These are phyloP conservation scores for Mnemiopsis leidyi DNA, from an alignment of 37 sponge, comb jelly and placozoan species.

Conservation along the genomic window DNA sequence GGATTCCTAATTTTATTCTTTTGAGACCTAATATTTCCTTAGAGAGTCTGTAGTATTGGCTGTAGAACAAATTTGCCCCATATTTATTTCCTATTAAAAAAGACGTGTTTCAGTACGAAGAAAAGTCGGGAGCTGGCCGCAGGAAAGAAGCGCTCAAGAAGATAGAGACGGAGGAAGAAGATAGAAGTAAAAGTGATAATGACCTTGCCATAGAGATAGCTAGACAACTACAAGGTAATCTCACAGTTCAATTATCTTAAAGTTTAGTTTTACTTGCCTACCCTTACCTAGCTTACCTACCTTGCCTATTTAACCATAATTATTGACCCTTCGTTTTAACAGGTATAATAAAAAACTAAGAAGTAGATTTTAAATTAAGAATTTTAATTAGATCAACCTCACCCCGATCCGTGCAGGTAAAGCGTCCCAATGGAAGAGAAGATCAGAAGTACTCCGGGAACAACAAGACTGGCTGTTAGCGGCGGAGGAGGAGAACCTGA, in stretches of 20 bases:
- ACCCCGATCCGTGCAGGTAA: neutral
- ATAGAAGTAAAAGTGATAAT: neutral
- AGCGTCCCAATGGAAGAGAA: constrained; percentile 38
- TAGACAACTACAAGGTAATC: constrained; percentile 33
- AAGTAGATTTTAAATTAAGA: too few relatives aligned
- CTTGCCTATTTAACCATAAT: too few relatives aligned
- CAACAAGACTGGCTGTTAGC: neutral
- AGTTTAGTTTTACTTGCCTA: too few relatives aligned
- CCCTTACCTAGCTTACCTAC: too few relatives aligned
- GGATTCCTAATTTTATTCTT: too few relatives aligned
- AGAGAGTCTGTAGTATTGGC: too few relatives aligned
- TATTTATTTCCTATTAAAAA: too few relatives aligned
- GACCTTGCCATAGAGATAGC: neutral
- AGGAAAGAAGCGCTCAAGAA: neutral
- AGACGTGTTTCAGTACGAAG: neutral
- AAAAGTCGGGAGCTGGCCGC: neutral
- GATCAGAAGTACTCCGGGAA: neutral
- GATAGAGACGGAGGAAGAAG: neutral
- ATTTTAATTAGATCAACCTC: neutral
- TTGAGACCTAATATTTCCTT: too few relatives aligned
- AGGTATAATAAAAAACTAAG: too few relatives aligned
- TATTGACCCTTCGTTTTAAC: too few relatives aligned
- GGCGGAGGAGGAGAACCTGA: neutral
- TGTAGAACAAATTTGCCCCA: too few relatives aligned
- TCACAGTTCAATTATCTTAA: too few relatives aligned